Base-by-base conservation (phyloP, 2,113 vertebrate species). In the Chionomys nivalis region DNA sequence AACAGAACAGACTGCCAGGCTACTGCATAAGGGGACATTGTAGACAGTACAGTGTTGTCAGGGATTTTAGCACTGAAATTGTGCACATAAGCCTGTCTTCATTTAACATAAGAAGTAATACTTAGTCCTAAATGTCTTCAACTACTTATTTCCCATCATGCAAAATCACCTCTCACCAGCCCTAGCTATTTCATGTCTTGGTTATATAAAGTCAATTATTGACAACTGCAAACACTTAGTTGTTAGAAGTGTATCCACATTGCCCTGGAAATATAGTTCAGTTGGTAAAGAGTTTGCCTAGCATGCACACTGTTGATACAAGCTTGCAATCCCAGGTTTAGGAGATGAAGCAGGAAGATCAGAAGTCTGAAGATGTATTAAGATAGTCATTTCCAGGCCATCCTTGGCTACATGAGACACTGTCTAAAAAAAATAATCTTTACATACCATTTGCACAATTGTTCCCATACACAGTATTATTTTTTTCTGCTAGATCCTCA, bases 21-120 rank as follows among this genome's bases (percentile, higher is more conserved):
- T 12, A 55, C 0, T 24, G 5, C 3, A 36, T 24, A 83, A 92
- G 21, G 36, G 19, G 49, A 89, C 2, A 42, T 7, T 66, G 1
- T 23, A 17, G 24, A 42, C 33, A 14, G 49, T 5, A 42, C 33
- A 14, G 49, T 5, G 10, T 5, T 76, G 24, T 3, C 14, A 39
- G 9, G 3, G 3, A 4, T 91, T 95, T 31, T 49, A 89, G 11
- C 4, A 24, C 23, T 49, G 47, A 66, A 82, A 12, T 2, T 5
- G 23, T 0, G 0, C 2, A 24, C 5, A 2, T 89, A 58, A 66
- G 9, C 3, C 16, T 17, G 0, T 85, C 16, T 42, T 21, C 36
- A n/a, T 55, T 90, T 31, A n/a, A 1, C 5, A 75, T 52, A 70
- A 42, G 2, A 10, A 75, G 4, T 17, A 24, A 68, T 58, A 52